Base-by-base conservation (phyloP, 2,888 invertebrate species). In the Notocelia uddmanniana region DNA sequence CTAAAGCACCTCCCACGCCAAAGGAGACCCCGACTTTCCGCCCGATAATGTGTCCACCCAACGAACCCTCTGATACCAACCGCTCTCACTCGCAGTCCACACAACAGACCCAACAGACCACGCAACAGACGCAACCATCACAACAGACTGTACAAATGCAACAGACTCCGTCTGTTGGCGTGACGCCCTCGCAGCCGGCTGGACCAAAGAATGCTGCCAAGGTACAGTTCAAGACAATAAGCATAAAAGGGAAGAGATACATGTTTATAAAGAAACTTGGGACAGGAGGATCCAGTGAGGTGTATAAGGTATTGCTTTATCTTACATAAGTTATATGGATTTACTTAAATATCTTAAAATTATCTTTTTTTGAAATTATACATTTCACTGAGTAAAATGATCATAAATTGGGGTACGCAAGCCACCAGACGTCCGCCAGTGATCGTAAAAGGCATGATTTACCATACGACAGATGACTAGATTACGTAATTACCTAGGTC, bases 221-320 rank as follows among this genome's bases (percentile, higher is more conserved):
- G 75, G 81, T 89, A 71, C 79, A 88, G 13, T 91, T 93, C 59
- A 95, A 94, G 78, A 94, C 92, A 18, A 92, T 96, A 15, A 87
- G 81, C 48, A 96, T 98, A 1, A 97, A 97, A 76, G 95, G 95
- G 26, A 95, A 95, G 63, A 94, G 95, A 31, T 99, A 98, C 87
- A 91, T 95, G 74, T 95, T 97, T 64, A 91, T 97, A 15, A 96
- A 96, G 75, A 94, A 95, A 79, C 90, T 98, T 59, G 99, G 99
- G 0, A 95, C 95, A 78, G 98, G 98, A n/a, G 98, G 98, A 52
- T 98, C 98, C 69, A 97, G 98, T 82, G 96, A 97, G 87, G 98
- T 98, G 3, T 96, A 94, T 68, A 94, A 95, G 86, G 95, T 92
- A 77, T 80, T 75, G 79, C n/a, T n/a, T n/a, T n/a, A n/a, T n/a